Conservation (phyloP, 2,888 invertebrate genomes). For the Agrypnus murinus region DNA sequence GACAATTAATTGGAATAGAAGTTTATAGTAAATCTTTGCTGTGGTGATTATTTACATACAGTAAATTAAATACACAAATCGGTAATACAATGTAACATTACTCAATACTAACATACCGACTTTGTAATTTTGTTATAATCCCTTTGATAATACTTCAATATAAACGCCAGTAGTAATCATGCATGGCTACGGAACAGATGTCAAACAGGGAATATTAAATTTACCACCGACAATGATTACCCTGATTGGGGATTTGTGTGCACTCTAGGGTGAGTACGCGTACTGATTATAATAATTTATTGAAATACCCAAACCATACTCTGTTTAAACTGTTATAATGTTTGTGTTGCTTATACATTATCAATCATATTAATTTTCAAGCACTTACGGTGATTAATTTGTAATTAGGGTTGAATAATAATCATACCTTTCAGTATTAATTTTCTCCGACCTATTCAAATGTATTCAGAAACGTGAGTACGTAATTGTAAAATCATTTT, state of each 20-base stretch:
- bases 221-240: conserved; percentile 40
- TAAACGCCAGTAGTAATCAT: conserved; percentile 44
- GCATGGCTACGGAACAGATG: conserved; percentile 42
- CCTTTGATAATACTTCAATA: conserved; percentile 42
- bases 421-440: not conserved
- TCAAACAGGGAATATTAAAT: conserved; percentile 48
- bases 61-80: not conserved
- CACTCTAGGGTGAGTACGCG: conserved; percentile 19
- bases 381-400: not conserved
- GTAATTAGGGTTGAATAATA: not conserved
- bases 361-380: conserved; percentile 3
- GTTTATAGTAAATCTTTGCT: too few relatives aligned
- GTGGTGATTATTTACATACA: too few relatives aligned
- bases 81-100: not conserved
- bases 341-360: conserved; percentile 12
- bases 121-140: conserved; percentile 41
- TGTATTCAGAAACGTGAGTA: too few relatives aligned
- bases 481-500: too few relatives aligned
- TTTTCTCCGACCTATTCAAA: too few relatives aligned
- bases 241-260: conserved; percentile 43
- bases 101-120: not conserved
- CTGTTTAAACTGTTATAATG: conserved; percentile 4
- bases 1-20: too few relatives aligned
- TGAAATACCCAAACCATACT: conserved; percentile 1
- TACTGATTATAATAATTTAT: conserved; percentile 29